phyloP scores from a whole-genome alignment of 2,888 invertebrate genomes.

The Hemicrepidius hirtus region DNA sequence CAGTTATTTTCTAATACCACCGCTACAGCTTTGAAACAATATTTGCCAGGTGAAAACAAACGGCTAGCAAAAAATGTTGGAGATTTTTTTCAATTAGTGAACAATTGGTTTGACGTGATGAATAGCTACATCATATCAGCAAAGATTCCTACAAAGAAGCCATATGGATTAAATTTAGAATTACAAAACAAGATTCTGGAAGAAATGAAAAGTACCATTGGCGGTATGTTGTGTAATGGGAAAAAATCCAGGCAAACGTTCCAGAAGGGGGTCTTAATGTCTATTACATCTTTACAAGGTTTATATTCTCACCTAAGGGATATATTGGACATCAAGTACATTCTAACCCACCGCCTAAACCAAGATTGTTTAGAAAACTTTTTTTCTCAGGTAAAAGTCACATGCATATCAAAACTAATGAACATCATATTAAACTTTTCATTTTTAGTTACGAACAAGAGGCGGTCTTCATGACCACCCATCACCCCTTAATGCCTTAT shows the following conservation, averaged over 20 bases:
- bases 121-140: not conserved
- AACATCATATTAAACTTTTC: too few relatives aligned
- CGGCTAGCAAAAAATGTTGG: not conserved
- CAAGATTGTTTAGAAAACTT: too few relatives aligned
- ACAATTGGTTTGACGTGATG: constrained; percentile 14
- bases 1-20: not conserved
- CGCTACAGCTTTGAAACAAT: constrained; percentile 1
- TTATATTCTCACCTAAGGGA: too few relatives aligned
- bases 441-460: too few relatives aligned
- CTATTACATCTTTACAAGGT: not conserved
- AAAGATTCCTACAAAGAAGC: not conserved
- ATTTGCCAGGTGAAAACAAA: not conserved
- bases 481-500: too few relatives aligned
- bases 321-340: too few relatives aligned
- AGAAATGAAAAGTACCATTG: not conserved
- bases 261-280: not conserved
- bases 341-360: too few relatives aligned
- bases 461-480: too few relatives aligned
- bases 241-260: too few relatives aligned
- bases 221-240: too few relatives aligned
- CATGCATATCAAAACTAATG: too few relatives aligned
- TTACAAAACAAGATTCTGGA: not conserved
- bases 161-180: constrained; percentile 4
- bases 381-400: too few relatives aligned
- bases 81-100: not conserved